These are phyloP conservation scores for Aptenodytes forsteri DNA, from an alignment of 2,113 vertebrate genomes.

Conservation along the genomic window DNA sequence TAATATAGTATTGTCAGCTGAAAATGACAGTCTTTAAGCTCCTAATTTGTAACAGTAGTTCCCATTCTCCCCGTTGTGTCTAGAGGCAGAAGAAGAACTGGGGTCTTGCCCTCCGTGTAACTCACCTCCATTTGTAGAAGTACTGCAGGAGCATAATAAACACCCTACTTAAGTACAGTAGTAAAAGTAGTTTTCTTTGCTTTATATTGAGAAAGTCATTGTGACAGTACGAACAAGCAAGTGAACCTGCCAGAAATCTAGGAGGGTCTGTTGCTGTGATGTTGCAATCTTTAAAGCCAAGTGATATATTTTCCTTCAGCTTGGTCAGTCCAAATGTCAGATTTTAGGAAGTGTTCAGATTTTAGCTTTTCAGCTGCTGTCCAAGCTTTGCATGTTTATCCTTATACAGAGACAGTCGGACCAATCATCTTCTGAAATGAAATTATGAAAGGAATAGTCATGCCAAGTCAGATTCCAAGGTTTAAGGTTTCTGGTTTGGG, in stretches of 20 bases:
- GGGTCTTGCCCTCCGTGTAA: neutral
- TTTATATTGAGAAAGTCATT: conserved; percentile 20
- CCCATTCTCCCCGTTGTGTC: neutral
- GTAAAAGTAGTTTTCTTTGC: conserved; percentile 4
- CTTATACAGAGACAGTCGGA: conserved; percentile 53
- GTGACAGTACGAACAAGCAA: neutral
- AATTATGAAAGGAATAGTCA: conserved; percentile 59
- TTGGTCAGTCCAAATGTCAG: conserved; percentile 24
- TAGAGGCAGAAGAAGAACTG: neutral
- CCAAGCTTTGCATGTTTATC: conserved; percentile 49
- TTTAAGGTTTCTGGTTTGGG: conserved; percentile 39
- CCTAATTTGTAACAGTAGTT: neutral
- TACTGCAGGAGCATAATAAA: neutral
- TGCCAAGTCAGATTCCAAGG: conserved; percentile 62
- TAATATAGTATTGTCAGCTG: neutral
- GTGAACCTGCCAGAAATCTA: conserved; percentile 8
- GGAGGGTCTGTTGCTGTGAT: neutral
- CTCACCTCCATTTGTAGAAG: neutral
- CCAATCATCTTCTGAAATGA: conserved; percentile 52
- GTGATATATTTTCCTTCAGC: conserved; percentile 26
- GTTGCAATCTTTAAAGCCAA: conserved; percentile 15
- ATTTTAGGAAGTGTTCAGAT: conserved; percentile 59
- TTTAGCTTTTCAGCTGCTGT: conserved; percentile 47
- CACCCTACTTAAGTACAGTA: neutral
- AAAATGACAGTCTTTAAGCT: neutral